Conservation (phyloP, 2,888 invertebrate genomes). For the Isoperla grammatica region DNA sequence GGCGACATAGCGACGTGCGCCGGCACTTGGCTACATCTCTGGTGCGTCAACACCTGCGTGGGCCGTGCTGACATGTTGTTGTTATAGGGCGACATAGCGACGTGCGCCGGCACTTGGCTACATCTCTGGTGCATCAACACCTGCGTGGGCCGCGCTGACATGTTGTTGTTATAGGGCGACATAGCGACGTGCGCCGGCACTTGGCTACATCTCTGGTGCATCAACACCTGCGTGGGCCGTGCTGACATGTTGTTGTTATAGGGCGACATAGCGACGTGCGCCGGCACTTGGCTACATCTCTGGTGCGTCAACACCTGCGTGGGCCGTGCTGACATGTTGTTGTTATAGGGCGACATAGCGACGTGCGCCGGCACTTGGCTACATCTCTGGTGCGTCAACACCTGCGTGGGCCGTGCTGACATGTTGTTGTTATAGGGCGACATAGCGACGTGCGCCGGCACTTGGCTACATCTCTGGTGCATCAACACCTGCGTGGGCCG, state of each 20-base stretch:
- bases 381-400: constrained; percentile 94
- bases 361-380: constrained; percentile 95
- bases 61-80: constrained; percentile 75
- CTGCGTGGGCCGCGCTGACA: constrained; percentile 75
- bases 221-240: constrained; percentile 86
- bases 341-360: constrained; percentile 83
- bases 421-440: constrained; percentile 78
- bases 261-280: constrained; percentile 97
- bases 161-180: constrained; percentile 76
- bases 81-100: constrained; percentile 88
- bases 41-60: constrained; percentile 92
- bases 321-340: constrained; percentile 75
- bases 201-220: constrained; percentile 93
- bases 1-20: constrained; percentile 98
- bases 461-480: constrained; percentile 93
- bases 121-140: constrained; percentile 97
- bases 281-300: constrained; percentile 90
- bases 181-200: constrained; percentile 97
- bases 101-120: constrained; percentile 93
- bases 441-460: constrained; percentile 95
- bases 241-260: constrained; percentile 66
- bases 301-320: constrained; percentile 95
- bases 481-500: constrained; percentile 89
- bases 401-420: constrained; percentile 78
- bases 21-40: constrained; percentile 91